Evolutionary conservation across 1,140 invertebrate species (phyloP).

Genomic region (Cydia pomonella): DNA sequence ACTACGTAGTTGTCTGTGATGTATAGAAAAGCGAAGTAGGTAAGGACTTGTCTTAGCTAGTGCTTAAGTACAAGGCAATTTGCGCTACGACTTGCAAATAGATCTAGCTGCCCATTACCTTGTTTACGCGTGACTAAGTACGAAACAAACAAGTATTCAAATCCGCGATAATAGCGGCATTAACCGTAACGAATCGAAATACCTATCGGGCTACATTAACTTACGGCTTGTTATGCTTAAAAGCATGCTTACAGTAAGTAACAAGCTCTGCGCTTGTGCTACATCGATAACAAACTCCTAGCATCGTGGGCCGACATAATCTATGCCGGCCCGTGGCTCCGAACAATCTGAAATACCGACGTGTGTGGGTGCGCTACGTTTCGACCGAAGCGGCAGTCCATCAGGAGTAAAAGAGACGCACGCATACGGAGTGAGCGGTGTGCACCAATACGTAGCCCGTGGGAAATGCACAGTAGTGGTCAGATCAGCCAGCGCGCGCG

Average conservation of each 20-base stretch:
- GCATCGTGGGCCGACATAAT: constrained; percentile 70
- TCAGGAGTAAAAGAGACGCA: constrained; percentile 61
- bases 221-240: constrained; percentile 36
- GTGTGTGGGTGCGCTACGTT: constrained; percentile 79
- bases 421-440: constrained; percentile 57
- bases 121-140: constrained; percentile 27
- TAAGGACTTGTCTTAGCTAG: not conserved
- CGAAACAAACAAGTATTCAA: constrained; percentile 21
- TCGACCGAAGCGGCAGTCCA: constrained; percentile 75
- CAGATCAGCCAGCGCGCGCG: constrained; percentile 77
- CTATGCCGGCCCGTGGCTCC: constrained; percentile 67
- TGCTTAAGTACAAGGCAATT: constrained; percentile 8
- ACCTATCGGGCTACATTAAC: constrained; percentile 34
- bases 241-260: constrained; percentile 37
- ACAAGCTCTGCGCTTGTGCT: constrained; percentile 46
- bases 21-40: no score
- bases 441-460: constrained; percentile 67
- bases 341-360: constrained; percentile 78
- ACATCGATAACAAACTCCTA: constrained; percentile 56
- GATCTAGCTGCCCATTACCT: constrained; percentile 20
- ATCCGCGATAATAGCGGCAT: constrained; percentile 29
- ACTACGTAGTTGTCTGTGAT: not conserved
- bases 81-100: constrained; percentile 18
- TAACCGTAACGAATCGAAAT: constrained; percentile 29
- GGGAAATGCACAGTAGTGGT: constrained; percentile 82